These are phyloP conservation scores for Moxostoma hubbsi DNA, from an alignment of 2,797 vertebrate species.

Conservation along the genomic window DNA sequence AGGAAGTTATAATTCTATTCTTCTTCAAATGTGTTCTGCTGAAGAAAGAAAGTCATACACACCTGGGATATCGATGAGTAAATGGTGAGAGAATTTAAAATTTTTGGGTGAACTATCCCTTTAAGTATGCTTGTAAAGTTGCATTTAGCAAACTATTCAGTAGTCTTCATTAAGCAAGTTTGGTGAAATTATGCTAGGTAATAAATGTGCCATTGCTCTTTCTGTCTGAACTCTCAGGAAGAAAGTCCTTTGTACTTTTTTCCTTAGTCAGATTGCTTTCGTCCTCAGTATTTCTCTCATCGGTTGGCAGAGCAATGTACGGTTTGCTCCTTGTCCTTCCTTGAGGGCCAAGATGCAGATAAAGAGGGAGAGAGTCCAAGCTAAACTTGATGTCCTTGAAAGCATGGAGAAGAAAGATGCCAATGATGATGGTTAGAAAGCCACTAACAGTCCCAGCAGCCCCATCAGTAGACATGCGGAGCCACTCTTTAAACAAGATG, in stretches of 20 bases:
- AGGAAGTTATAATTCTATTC: too few species aligned
- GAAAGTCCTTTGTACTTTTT: slow-evolving; percentile 51
- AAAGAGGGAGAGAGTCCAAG: slow-evolving; percentile 76
- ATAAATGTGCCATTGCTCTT: slow-evolving; percentile 41
- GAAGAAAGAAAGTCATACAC: too few species aligned
- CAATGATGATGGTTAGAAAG: slow-evolving; percentile 85
- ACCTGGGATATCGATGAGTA: too few species aligned
- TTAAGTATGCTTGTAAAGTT: not conserved
- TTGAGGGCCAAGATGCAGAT: slow-evolving; percentile 68
- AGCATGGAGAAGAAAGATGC: slow-evolving; percentile 84
- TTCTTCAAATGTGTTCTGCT: too few species aligned
- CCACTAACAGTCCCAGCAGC: slow-evolving; percentile 81
- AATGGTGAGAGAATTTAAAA: too few species aligned
- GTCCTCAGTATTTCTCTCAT: slow-evolving; percentile 51
- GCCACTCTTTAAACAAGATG: slow-evolving; percentile 85
- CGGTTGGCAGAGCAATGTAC: slow-evolving; percentile 66
- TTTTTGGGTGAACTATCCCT: too few species aligned
- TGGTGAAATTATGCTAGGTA: slow-evolving; percentile 11
- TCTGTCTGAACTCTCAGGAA: slow-evolving; percentile 58
- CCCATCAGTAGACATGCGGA: slow-evolving; percentile 78
- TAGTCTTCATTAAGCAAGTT: not conserved
- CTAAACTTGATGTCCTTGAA: slow-evolving; percentile 83
- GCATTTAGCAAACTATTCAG: not conserved
- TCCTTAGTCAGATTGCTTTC: slow-evolving; percentile 58
- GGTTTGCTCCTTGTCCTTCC: slow-evolving; percentile 61